Conservation (phyloP, 1,140 invertebrate species). For the Drosophila nebulosa region DNA sequence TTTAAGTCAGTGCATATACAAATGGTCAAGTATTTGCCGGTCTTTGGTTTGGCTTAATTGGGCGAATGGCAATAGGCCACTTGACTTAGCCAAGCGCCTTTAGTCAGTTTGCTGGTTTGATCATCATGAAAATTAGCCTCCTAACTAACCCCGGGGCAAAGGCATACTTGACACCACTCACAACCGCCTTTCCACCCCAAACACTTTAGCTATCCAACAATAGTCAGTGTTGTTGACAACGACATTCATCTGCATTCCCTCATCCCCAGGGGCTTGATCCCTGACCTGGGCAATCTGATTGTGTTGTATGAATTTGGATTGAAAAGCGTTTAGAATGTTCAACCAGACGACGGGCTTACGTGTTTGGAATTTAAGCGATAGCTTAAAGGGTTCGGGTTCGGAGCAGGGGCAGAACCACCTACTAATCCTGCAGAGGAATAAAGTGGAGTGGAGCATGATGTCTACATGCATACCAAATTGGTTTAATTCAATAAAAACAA, state of each 20-base stretch:
- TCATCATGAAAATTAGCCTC: slow-evolving; percentile 46
- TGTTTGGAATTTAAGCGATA: slow-evolving; percentile 47
- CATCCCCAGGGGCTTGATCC: slow-evolving; percentile 5
- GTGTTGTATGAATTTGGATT: slow-evolving; percentile 56
- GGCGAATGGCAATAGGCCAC: slow-evolving; percentile 25
- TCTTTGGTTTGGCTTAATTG: slow-evolving; percentile 54
- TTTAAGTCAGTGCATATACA: neutral
- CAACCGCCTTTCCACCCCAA: neutral
- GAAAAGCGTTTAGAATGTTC: slow-evolving; percentile 63
- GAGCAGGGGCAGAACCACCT: neutral
- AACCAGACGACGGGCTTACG: slow-evolving; percentile 26
- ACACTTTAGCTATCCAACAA: neutral
- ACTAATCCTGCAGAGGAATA: neutral
- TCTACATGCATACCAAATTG: slow-evolving; percentile 62
- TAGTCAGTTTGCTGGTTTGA: slow-evolving; percentile 9
- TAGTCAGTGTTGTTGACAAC: slow-evolving; percentile 54
- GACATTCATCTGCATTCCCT: slow-evolving; percentile 23
- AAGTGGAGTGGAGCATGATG: neutral
- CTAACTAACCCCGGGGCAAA: slow-evolving; percentile 41
- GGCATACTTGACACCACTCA: slow-evolving; percentile 9
- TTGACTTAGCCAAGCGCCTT: slow-evolving; percentile 29
- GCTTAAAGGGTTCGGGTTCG: neutral
- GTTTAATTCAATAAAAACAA: slow-evolving; percentile 68
- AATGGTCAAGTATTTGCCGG: slow-evolving; percentile 23
- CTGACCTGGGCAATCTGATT: slow-evolving; percentile 58